Base-by-base conservation (phyloP, 2,797 vertebrate species). In the Bryconaethiops microstoma region DNA sequence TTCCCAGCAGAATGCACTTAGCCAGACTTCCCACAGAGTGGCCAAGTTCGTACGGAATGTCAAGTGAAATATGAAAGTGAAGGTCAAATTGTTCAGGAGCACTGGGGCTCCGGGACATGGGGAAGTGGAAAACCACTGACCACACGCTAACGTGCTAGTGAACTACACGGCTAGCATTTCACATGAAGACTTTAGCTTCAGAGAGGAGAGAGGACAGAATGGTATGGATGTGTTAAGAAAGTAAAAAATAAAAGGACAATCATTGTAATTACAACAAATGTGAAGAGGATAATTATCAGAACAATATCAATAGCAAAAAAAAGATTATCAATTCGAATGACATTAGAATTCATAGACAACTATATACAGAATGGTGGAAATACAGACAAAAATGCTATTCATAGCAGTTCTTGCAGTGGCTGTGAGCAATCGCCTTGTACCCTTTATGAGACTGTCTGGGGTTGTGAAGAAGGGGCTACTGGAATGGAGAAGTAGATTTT, bases 11-110 rank as follows among this genome's bases (percentile, higher is more conserved):
- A 88, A 90, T 87, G 84, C 88, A 84, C 87, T 83, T 84, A 91
- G 91, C 86, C 91, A 93, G 92, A 93, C 91, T 92, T 94, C 92
- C 92, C 91, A 93, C 91, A 81, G 91, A 92, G 92, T 88, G 89
- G 90, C 92, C 88, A 88, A 91, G 92, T 90, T 92, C 88, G 90
- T 91, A 84, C 87, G 92, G 92, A 94, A 94, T 94, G 94, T 93
- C 89, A 92, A 89, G 88, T 89, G 82, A 89, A 90, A 92, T 90
- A 91, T 90, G 89, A 89, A 92, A 90, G 90, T 85, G 90, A 93
- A 93, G 92, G 92, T 94, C 92, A 93, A 92, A 92, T 86, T 86
- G 76, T 87, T 93, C 89, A 82, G 23, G 76, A 92, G 90, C 87
- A 87, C 87, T 89, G 79, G 87, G 85, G 90, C 89, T 90, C 82